Conservation (phyloP, 2,113 vertebrate genomes). For the Diphyllodes magnificus region DNA sequence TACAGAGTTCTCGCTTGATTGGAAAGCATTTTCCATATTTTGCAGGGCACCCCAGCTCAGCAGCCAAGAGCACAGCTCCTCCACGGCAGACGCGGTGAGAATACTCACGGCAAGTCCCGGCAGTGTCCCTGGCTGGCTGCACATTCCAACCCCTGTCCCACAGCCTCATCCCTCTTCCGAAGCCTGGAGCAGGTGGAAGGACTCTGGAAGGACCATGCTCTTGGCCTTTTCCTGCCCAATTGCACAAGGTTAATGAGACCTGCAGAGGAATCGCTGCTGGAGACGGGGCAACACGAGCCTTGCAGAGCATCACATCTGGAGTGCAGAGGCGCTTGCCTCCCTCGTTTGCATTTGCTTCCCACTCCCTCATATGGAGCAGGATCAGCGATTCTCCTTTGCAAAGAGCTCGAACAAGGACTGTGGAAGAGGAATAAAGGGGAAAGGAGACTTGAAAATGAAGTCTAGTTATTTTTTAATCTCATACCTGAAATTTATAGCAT, state of each 20-base stretch:
- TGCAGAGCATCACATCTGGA: constrained; percentile 44
- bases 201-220: background rate
- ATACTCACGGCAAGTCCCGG: fast-evolving
- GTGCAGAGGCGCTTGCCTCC: background rate
- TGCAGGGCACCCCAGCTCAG: background rate
- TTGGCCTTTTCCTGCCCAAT: constrained; percentile 37
- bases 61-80: background rate
- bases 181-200: constrained; percentile 16
- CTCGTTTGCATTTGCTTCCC: background rate
- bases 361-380: background rate
- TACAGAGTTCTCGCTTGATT: background rate
- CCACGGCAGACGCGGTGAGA: fast-evolving
- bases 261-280: constrained; percentile 5
- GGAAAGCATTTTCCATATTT: background rate
- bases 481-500: constrained; percentile 40
- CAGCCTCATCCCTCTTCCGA: background rate
- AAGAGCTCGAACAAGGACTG: background rate
- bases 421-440: constrained; percentile 2
- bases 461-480: constrained; percentile 26
- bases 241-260: constrained; percentile 53
- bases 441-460: constrained; percentile 37
- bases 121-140: background rate
- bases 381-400: background rate
- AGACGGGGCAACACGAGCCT: background rate
- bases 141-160: fast-evolving